A percentile compares a stretch with the other conserved stretches of the same genome.
Conservation (phyloP, 2,113 vertebrate species). For the Empidonax traillii region DNA sequence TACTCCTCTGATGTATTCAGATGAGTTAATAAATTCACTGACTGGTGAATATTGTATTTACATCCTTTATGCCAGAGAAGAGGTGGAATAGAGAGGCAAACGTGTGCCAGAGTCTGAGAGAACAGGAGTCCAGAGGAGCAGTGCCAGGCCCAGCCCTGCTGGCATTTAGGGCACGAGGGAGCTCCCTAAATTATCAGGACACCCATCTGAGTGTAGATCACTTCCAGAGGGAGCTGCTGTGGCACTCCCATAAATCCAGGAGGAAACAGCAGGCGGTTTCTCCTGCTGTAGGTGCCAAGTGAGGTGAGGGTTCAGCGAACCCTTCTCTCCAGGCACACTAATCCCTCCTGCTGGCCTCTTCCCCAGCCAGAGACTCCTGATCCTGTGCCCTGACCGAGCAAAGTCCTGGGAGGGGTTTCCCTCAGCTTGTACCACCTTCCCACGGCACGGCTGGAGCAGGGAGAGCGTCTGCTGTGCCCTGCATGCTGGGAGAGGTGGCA, state of each 20-base stretch:
- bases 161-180: neutral
- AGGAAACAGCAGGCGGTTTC: neutral
- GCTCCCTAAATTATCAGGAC: neutral
- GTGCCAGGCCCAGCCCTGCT: accelerated
- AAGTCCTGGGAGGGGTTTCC: neutral
- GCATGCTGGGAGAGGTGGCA: neutral
- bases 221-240: neutral
- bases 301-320: neutral
- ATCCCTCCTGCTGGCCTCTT: neutral
- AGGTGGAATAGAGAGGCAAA: neutral
- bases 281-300: neutral
- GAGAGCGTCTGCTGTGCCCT: neutral
- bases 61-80: neutral
- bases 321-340: neutral
- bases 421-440: neutral
- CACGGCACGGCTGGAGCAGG: neutral
- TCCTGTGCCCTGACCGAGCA: accelerated
- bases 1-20: neutral
- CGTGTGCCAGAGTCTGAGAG: neutral
- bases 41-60: neutral
- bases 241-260: neutral
- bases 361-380: neutral
- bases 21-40: neutral
- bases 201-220: neutral
- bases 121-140: neutral